Percentiles rank a stretch among this genome's conserved stretches.
Evolutionary conservation across 2,113 vertebrate species (phyloP).

Genomic region (Haliaeetus leucogaster): DNA sequence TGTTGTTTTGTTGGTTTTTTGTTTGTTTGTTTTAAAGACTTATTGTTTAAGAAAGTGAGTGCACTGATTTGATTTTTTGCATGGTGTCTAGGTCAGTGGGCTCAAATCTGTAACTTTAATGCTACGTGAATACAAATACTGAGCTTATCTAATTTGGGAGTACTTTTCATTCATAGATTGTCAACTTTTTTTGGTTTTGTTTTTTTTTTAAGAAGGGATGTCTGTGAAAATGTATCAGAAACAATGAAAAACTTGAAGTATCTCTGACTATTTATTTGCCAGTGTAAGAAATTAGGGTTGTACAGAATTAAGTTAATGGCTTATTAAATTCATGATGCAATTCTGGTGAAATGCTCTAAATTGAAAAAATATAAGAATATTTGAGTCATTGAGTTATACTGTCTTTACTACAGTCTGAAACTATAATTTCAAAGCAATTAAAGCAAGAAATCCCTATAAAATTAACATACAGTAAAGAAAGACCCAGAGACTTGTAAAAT

Average conservation of each 20-base stretch:
- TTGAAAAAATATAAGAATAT: not conserved
- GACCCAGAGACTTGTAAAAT: not conserved
- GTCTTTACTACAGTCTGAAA: not conserved
- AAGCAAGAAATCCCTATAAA: not conserved
- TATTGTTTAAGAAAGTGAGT: not conserved
- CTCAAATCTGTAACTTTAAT: not conserved
- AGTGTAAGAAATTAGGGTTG: not conserved
- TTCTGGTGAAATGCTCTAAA: not conserved
- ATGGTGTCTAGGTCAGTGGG: not conserved
- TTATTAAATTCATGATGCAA: not conserved
- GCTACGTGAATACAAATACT: accelerated
- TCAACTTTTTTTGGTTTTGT: not conserved
- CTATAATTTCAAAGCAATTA: not conserved
- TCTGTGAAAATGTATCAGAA: not conserved
- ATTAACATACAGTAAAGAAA: not conserved
- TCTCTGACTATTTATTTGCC: not conserved
- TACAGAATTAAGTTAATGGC: not conserved
- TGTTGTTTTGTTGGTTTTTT: not conserved
- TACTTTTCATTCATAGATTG: not conserved
- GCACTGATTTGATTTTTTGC: not conserved
- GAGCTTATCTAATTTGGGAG: not conserved
- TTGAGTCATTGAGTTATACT: not conserved
- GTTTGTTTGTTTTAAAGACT: no score
- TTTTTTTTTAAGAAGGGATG: not conserved
- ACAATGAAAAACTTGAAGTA: not conserved